These are phyloP conservation scores for Bradypus variegatus DNA, from an alignment of 2,797 vertebrate genomes.

Conservation along the genomic window DNA sequence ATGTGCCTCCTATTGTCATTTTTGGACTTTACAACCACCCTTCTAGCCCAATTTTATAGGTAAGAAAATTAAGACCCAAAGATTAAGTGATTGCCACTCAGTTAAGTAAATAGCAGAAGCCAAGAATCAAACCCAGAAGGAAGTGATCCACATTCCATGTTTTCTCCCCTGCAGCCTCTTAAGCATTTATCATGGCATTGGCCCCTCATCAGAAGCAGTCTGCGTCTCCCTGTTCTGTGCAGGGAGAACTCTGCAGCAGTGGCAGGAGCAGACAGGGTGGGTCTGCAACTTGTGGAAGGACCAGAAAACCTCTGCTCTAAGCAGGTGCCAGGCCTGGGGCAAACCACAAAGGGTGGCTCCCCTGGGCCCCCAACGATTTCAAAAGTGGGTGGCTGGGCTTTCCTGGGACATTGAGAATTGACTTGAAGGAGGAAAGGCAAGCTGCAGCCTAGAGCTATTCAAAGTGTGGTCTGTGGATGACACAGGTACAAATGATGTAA, in stretches of 20 bases:
- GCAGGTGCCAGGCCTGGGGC: background rate
- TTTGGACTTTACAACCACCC: background rate
- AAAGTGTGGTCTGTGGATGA: background rate
- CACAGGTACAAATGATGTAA: background rate
- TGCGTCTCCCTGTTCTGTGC: accelerated
- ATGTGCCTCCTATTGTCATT: background rate
- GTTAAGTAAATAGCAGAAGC: background rate
- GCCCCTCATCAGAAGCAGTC: background rate
- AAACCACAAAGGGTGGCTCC: background rate
- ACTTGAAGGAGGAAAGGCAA: background rate
- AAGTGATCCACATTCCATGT: too few species aligned
- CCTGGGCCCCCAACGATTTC: background rate
- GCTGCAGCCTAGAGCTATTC: background rate
- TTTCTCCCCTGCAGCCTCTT: background rate
- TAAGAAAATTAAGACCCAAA: background rate
- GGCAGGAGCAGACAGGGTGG: background rate
- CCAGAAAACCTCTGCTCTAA: background rate
- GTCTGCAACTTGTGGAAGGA: too few species aligned
- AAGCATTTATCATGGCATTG: too few species aligned
- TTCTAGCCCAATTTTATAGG: background rate
- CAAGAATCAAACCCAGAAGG: background rate
- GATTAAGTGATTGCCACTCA: background rate
- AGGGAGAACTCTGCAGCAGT: background rate
- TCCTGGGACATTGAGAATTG: background rate
- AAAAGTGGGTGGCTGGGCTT: background rate